Evolutionary conservation across 2,113 vertebrate genomes (phyloP).

Genomic region (Microtus richardsoni): DNA sequence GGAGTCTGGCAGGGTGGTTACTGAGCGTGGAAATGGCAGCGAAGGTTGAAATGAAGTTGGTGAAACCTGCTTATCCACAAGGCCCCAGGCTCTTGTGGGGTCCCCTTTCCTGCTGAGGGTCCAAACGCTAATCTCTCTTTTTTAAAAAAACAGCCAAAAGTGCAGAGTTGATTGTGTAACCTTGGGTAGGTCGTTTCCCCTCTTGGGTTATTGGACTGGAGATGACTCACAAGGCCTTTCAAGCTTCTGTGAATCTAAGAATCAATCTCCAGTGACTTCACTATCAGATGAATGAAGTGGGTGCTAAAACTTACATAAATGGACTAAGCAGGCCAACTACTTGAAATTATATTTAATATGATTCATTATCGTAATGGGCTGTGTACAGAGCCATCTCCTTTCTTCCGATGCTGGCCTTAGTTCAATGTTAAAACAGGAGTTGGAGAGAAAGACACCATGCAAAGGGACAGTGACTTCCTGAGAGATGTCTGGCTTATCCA

Average conservation of each 20-base stretch:
- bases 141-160: background rate
- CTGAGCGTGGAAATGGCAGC: background rate
- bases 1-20: background rate
- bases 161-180: background rate
- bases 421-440: background rate
- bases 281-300: background rate
- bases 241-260: background rate
- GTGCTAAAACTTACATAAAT: slow-evolving; percentile 47
- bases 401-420: background rate
- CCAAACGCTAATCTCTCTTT: background rate
- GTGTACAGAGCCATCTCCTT: background rate
- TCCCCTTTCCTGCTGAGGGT: background rate
- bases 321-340: slow-evolving; percentile 65
- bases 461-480: fast-evolving
- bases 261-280: slow-evolving; percentile 55
- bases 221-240: slow-evolving; percentile 60
- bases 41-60: fast-evolving
- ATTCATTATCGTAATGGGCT: slow-evolving; percentile 49
- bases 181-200: slow-evolving; percentile 52
- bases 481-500: background rate
- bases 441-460: background rate
- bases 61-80: background rate
- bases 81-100: background rate
- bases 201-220: background rate
- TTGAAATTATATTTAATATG: slow-evolving; percentile 54